Evolutionary conservation across 2,113 vertebrate species (phyloP).

Genomic region (Psittacula cyanocephala): DNA sequence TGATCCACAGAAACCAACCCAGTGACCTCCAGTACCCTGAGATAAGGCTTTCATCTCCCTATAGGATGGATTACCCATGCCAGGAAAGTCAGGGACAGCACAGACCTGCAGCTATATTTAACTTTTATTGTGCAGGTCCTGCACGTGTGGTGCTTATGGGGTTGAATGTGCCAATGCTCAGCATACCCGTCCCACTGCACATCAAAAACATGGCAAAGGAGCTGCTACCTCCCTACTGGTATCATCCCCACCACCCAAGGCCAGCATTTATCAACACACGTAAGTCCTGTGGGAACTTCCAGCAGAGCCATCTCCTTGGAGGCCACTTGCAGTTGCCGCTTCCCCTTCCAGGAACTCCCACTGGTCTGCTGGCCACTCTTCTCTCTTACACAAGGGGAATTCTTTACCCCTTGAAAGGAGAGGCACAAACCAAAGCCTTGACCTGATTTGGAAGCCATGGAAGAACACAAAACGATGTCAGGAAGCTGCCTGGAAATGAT

Average conservation of each 20-base stretch:
- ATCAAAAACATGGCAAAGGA: not conserved
- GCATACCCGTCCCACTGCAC: not conserved
- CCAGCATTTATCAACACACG: not conserved
- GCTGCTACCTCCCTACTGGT: accelerated
- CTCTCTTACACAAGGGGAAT: not conserved
- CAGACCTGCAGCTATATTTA: not conserved
- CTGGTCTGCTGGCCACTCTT: not conserved
- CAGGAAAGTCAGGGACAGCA: not conserved
- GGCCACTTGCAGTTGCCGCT: not conserved
- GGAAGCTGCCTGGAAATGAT: slow-evolving; percentile 58
- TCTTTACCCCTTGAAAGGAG: slow-evolving; percentile 30
- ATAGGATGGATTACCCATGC: not conserved
- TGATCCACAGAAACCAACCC: not conserved
- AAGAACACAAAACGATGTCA: slow-evolving; percentile 40
- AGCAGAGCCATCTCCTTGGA: not conserved
- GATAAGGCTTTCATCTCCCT: not conserved
- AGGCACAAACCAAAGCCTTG: slow-evolving; percentile 25
- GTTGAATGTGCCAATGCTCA: not conserved
- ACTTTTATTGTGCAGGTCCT: not conserved
- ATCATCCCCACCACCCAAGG: not conserved
- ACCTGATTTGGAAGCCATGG: not conserved
- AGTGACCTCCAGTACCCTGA: accelerated
- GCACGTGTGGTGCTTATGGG: accelerated
- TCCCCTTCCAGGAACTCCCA: slow-evolving; percentile 14
- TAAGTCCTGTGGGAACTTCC: not conserved